These are phyloP conservation scores for Drosophila pallidifrons DNA, from an alignment of 1,140 invertebrate species.

Conservation along the genomic window DNA sequence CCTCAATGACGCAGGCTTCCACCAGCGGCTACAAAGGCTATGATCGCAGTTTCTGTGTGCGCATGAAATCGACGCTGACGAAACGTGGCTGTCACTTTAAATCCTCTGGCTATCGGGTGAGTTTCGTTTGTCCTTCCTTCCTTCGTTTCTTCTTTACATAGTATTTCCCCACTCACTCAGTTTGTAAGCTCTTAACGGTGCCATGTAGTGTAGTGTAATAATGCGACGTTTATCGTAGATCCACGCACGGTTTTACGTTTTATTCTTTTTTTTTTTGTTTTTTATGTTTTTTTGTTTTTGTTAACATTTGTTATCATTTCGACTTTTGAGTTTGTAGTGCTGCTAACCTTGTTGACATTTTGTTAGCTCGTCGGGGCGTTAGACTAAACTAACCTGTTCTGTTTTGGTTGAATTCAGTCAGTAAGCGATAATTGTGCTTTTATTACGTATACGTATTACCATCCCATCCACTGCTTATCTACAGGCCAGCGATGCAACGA, in stretches of 20 bases:
- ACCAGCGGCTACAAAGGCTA: slow-evolving; percentile 93
- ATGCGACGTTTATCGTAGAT: slow-evolving; percentile 39
- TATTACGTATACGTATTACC: slow-evolving; percentile 76
- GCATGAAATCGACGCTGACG: slow-evolving; percentile 99
- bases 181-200: slow-evolving; percentile 26
- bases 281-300: slow-evolving; percentile 1
- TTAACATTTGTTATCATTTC: neutral
- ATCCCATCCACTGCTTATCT: slow-evolving; percentile 84
- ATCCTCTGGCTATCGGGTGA: slow-evolving; percentile 98
- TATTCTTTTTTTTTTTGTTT: slow-evolving; percentile 1
- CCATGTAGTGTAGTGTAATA: slow-evolving; percentile 47
- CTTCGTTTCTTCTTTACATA: neutral
- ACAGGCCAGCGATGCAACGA: slow-evolving; percentile 84
- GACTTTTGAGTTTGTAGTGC: slow-evolving; percentile 28
- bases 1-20: slow-evolving; percentile 92
- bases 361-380: slow-evolving; percentile 13
- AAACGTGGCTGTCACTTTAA: slow-evolving; percentile 99
- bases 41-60: slow-evolving; percentile 96
- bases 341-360: slow-evolving; percentile 28
- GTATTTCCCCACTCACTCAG: neutral
- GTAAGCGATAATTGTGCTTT: slow-evolving; percentile 46
- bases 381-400: slow-evolving; percentile 55
- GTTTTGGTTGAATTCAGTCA: slow-evolving; percentile 31
- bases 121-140: slow-evolving; percentile 69
- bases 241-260: slow-evolving; percentile 18